Conservation (phyloP, 2,797 vertebrate genomes). For the Oreonectes daqikongensis region DNA sequence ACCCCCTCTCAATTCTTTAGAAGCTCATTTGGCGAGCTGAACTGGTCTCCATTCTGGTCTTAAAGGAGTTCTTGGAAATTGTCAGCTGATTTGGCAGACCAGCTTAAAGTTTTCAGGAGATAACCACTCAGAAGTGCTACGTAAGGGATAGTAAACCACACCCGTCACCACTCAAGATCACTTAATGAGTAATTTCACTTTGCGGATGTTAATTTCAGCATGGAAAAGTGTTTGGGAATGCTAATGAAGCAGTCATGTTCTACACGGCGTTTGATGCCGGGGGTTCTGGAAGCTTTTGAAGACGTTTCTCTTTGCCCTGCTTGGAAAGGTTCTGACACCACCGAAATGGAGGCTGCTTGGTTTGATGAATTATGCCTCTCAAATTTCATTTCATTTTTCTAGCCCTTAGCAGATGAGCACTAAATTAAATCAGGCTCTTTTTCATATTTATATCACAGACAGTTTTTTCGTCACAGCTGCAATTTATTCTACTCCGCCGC, state of each 20-base stretch:
- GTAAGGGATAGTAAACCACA: background rate
- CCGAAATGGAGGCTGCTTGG: constrained; percentile 35
- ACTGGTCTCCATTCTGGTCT: background rate
- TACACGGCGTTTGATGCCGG: background rate
- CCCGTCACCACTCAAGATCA: constrained; percentile 8
- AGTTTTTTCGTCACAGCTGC: constrained; percentile 33
- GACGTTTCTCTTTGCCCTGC: constrained; percentile 31
- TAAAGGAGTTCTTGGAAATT: background rate
- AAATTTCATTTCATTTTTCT: constrained; percentile 43
- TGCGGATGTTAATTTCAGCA: background rate
- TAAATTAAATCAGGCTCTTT: constrained; percentile 50
- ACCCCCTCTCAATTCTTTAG: background rate
- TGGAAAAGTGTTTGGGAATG: constrained; percentile 22
- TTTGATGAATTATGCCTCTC: constrained; percentile 45
- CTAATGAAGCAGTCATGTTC: constrained; percentile 49
- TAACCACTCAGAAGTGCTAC: background rate
- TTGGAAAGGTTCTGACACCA: constrained; percentile 27
- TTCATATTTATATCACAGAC: constrained; percentile 43
- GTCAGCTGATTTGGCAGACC: background rate
- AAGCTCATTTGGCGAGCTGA: background rate
- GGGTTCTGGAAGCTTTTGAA: constrained; percentile 26
- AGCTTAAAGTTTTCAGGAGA: background rate
- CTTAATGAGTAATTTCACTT: constrained; percentile 25
- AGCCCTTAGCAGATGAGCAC: constrained; percentile 45
- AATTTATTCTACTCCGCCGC: constrained; percentile 40